Evolutionary conservation across 1,140 invertebrate genomes (phyloP), one percentile per base, ranked within the genome.

Genomic region (Bombus waltoni): DNA sequence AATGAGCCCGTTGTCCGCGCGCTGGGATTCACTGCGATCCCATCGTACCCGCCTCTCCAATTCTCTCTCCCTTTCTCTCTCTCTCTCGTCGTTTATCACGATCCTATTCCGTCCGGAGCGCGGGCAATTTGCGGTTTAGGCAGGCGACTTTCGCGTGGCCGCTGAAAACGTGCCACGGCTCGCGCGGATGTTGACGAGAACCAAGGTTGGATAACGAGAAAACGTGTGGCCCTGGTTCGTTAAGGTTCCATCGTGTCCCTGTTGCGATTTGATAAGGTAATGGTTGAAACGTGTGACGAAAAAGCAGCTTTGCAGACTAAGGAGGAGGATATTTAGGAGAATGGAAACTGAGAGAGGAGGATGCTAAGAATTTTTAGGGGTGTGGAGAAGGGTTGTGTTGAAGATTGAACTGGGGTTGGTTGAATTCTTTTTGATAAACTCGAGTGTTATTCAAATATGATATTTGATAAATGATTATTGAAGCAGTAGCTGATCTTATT

Each of bases 1-100:
- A 89, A 89, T 89, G 84, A 89, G 87, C 76, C 80, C 65, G 65
- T 83, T 89, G 80, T 86, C 66, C 75, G 74, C 70, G 62, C 5
- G 40, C 40, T 32, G 59, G 77, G 70, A 77, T 85, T 78, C 78
- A 25, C 66, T 32, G 28, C 53, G 77, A 85, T 87, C 42, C 62
- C 73, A 83, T 78, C 82, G 28, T 47, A 42, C 11, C 3, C 28
- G 6, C 8, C 28, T 62, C 59, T 62, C 11, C 59, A 62, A 62
- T 62, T 28, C 25, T 28, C 57, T 57, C 57, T 53, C 47, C 18
- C 47, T 53, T 5, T 53, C 47, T 53, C 47, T 47, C 47, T 40
- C 28, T 10, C 35, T 11, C 25, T 6, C 38, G 13, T 66, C 22
- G 65, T 73, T 83, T 83, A 83, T 83, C 82, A 38, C 40, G 74